Evolutionary conservation across 1,140 invertebrate genomes (phyloP).

Genomic region (Aphelenchoides avenae): DNA sequence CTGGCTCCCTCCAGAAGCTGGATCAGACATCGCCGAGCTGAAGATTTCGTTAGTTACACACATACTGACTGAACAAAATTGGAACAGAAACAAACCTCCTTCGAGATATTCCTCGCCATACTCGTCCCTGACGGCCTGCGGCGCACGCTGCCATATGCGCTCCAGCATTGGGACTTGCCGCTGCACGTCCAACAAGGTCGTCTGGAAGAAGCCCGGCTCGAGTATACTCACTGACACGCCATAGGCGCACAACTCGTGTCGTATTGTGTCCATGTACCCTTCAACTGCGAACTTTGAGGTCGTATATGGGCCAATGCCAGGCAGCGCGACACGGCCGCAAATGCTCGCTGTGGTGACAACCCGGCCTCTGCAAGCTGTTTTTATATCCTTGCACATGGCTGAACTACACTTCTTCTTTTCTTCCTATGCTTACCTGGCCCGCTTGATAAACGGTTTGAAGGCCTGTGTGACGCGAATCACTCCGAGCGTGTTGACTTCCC

Average conservation of each 20-base stretch:
- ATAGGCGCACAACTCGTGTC: neutral
- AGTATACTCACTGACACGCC: constrained; percentile 1
- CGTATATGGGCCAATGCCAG: neutral
- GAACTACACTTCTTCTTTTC: too few relatives aligned
- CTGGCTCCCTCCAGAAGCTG: too few relatives aligned
- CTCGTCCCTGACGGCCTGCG: too few relatives aligned
- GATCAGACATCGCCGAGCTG: too few relatives aligned
- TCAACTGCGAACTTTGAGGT: constrained; percentile 8
- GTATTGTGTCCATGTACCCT: neutral
- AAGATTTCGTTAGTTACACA: too few relatives aligned
- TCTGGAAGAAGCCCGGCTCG: constrained; percentile 10
- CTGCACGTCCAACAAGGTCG: neutral
- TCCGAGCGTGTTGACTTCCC: constrained; percentile 31
- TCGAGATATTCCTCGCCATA: too few relatives aligned
- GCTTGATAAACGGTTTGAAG: constrained; percentile 36
- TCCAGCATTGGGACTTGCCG: neutral
- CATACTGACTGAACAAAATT: too few relatives aligned
- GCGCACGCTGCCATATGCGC: neutral
- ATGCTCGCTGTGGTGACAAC: constrained; percentile 2
- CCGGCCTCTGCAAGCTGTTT: too few relatives aligned
- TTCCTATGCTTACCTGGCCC: too few relatives aligned
- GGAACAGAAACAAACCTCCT: too few relatives aligned
- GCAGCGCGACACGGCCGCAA: neutral
- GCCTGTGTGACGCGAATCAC: constrained; percentile 32
- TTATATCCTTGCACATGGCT: too few relatives aligned